Percentiles rank a stretch among this genome's conserved stretches.
These are phyloP conservation scores for Hemistola chrysoprasaria DNA, from an alignment of 2,888 invertebrate species.

Conservation along the genomic window DNA sequence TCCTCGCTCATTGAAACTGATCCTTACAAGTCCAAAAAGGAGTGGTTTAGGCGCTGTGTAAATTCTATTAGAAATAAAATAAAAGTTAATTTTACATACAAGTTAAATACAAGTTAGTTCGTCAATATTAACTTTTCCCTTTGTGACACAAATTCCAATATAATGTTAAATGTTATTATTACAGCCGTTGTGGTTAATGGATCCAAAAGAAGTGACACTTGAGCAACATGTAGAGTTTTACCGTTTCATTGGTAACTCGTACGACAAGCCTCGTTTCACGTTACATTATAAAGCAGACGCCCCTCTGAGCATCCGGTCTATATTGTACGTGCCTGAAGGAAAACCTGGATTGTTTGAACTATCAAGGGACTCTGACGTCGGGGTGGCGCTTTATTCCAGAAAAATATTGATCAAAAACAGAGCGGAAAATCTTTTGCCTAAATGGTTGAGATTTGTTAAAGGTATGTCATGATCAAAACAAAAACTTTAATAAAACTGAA, in stretches of 20 bases:
- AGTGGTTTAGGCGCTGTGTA: too few relatives aligned
- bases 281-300: constrained; percentile 97
- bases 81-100: too few relatives aligned
- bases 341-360: constrained; percentile 96
- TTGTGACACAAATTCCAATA: too few relatives aligned
- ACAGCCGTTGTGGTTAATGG: constrained; percentile 96
- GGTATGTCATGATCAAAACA: constrained; percentile 66
- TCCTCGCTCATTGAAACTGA: too few relatives aligned
- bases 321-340: constrained; percentile 96
- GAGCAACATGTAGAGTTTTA: constrained; percentile 97
- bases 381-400: constrained; percentile 94
- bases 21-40: too few relatives aligned
- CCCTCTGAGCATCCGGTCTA: constrained; percentile 93
- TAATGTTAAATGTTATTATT: constrained; percentile 20
- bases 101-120: too few relatives aligned
- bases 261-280: constrained; percentile 93
- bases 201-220: constrained; percentile 91
- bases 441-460: constrained; percentile 97
- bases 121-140: too few relatives aligned
- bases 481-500: background rate
- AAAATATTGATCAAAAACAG: constrained; percentile 96
- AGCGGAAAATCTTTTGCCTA: constrained; percentile 94
- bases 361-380: constrained; percentile 91
- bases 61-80: too few relatives aligned
- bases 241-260: constrained; percentile 92